Evolutionary conservation across 2,888 invertebrate genomes (phyloP).

Genomic region (Meganola albula): DNA sequence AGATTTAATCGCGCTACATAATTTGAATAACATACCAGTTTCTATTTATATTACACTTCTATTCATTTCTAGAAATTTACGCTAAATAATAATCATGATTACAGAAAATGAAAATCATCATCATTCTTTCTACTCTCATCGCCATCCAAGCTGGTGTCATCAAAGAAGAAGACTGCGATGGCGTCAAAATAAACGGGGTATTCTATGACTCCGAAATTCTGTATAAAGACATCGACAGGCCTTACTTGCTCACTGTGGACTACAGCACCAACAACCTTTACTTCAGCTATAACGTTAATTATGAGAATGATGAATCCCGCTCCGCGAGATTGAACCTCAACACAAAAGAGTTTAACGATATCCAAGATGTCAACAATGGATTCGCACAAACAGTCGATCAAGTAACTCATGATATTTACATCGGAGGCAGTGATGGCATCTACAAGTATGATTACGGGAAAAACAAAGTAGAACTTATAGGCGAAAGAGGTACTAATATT

Average conservation of each 20-base stretch:
- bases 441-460: conserved; percentile 48
- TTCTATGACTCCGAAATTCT: conserved; percentile 45
- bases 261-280: conserved; percentile 47
- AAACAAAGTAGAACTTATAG: conserved; percentile 41
- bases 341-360: conserved; percentile 43
- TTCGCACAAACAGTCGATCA: conserved; percentile 56
- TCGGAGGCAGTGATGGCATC: conserved; percentile 54
- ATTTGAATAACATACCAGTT: no score
- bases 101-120: conserved; percentile 36
- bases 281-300: conserved; percentile 49
- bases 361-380: conserved; percentile 45
- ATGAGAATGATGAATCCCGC: conserved; percentile 39
- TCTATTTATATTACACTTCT: no score
- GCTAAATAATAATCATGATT: conserved; percentile 5
- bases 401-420: conserved; percentile 43
- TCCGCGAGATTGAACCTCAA: conserved; percentile 48
- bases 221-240: conserved; percentile 42
- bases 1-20: no score
- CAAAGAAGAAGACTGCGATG: conserved; percentile 37
- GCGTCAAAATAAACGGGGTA: conserved; percentile 34
- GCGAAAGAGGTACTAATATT: conserved; percentile 38
- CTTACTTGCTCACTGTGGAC: conserved; percentile 49
- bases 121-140: conserved; percentile 31
- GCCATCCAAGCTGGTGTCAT: conserved; percentile 37
- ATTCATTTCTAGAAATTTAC: not conserved